Evolutionary conservation across 2,888 invertebrate species (phyloP), one percentile per base, ranked within the genome.

Genomic region (Leistus spinibarbis): DNA sequence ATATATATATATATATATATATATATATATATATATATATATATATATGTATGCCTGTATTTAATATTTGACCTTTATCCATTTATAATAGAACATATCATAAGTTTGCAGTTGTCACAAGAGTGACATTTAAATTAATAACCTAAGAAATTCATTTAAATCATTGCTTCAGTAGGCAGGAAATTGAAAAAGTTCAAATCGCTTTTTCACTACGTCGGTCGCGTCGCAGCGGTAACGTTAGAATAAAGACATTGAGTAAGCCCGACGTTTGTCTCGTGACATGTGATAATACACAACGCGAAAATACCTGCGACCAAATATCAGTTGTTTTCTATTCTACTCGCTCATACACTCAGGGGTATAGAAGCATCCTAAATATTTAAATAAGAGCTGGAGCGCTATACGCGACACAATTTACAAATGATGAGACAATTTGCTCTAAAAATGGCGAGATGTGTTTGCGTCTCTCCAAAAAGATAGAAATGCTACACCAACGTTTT

Each of bases 401-500:
- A 19, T 22, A 20, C 66, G n/a, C 10, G 72, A 57, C 72, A 64
- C 72, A 72, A 72, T 72, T 72, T 72, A 57, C 72, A 72, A 72
- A 72, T 72, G 72, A 72, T 72, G 72, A 66, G 57, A 56, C 72
- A 54, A 54, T 72, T 66, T 56, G 56, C 54, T 65, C 66, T 72
- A 72, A 72, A 72, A 66, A 72, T 72, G 66, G 72, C 56, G 16
- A 53, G 53, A 53, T 19, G 53, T 53, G 3, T 19, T 63, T 63
- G 63, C n/a, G 5, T 57, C 7, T 16, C 16, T 60, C 3, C 60
- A n/a, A n/a, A n/a, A n/a, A n/a, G n/a, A n/a, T n/a, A n/a, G n/a
- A n/a, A n/a, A n/a, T n/a, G n/a, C n/a, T n/a, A n/a, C n/a, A n/a
- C n/a, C n/a, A n/a, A n/a, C n/a, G n/a, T n/a, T n/a, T n/a, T n/a